Evolutionary conservation across 2,797 vertebrate species (phyloP).

Genomic region (Jordanella pulchra): DNA sequence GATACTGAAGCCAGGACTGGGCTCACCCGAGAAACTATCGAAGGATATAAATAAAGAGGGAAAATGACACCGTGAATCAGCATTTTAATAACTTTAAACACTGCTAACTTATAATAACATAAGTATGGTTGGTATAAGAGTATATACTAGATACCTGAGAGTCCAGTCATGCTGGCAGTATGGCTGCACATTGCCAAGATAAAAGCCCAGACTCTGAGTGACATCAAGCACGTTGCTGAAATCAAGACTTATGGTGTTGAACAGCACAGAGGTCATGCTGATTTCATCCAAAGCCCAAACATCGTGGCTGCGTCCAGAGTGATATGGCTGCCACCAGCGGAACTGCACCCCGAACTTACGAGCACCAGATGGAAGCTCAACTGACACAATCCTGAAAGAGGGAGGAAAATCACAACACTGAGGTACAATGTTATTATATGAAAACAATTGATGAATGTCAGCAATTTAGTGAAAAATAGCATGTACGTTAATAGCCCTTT

Average conservation of each 20-base stretch:
- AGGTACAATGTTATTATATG: not conserved
- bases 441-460: too few species aligned
- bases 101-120: not conserved
- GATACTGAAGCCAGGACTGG: constrained; percentile 90
- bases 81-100: not conserved
- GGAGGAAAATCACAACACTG: not conserved
- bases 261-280: constrained; percentile 96
- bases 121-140: not conserved
- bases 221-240: constrained; percentile 96
- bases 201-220: constrained; percentile 98
- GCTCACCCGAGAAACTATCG: constrained; percentile 94
- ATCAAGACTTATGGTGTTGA: constrained; percentile 97
- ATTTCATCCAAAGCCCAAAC: constrained; percentile 99
- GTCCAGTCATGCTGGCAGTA: constrained; percentile 98
- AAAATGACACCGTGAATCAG: not conserved
- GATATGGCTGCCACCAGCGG: constrained; percentile 99
- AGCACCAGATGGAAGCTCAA: constrained; percentile 91
- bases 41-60: constrained; percentile 32
- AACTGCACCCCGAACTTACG: constrained; percentile 95
- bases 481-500: not conserved
- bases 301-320: constrained; percentile 92
- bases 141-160: constrained; percentile 83
- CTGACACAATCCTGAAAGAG: constrained; percentile 89
- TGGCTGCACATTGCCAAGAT: constrained; percentile 95
- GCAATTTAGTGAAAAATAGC: too few species aligned